These are phyloP conservation scores for Ephydatia muelleri DNA, from an alignment of 37 sponge, comb jelly and placozoan genomes.

Conservation along the genomic window DNA sequence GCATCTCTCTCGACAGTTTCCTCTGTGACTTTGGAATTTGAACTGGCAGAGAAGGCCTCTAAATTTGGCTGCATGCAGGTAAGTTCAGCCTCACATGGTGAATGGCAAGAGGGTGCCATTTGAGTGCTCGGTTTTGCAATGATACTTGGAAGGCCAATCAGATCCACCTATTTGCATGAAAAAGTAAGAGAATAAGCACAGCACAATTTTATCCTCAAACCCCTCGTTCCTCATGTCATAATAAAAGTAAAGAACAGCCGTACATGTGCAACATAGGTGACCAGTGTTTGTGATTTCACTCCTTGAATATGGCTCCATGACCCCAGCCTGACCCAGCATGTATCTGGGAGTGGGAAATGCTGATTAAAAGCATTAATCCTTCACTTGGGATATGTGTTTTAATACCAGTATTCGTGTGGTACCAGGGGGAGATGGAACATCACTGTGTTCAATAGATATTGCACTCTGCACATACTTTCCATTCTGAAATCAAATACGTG, in stretches of 20 bases:
- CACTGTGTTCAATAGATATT: constrained; percentile 54
- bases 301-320: constrained; percentile 52
- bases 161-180: constrained; percentile 32
- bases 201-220: neutral
- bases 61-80: neutral
- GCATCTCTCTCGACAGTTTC: neutral
- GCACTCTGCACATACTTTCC: constrained; percentile 52
- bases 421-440: constrained; percentile 34
- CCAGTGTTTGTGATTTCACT: constrained; percentile 39
- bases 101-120: constrained; percentile 47
- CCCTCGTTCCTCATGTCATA: constrained; percentile 9
- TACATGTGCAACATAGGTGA: constrained; percentile 61
- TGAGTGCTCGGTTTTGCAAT: constrained; percentile 47
- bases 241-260: neutral
- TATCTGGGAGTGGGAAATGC: constrained; percentile 1
- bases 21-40: neutral
- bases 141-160: constrained; percentile 46
- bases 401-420: constrained; percentile 54
- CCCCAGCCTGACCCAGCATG: constrained; percentile 67
- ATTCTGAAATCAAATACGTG: constrained; percentile 32
- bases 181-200: neutral
- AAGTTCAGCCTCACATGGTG: constrained; percentile 5
- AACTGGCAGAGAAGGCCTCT: neutral
- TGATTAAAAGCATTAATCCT: neutral
- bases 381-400: neutral